A percentile compares a stretch with the other conserved stretches of the same genome.
Evolutionary conservation across 2,888 invertebrate genomes (phyloP).

Genomic region (Drosophila sordidapex): DNA sequence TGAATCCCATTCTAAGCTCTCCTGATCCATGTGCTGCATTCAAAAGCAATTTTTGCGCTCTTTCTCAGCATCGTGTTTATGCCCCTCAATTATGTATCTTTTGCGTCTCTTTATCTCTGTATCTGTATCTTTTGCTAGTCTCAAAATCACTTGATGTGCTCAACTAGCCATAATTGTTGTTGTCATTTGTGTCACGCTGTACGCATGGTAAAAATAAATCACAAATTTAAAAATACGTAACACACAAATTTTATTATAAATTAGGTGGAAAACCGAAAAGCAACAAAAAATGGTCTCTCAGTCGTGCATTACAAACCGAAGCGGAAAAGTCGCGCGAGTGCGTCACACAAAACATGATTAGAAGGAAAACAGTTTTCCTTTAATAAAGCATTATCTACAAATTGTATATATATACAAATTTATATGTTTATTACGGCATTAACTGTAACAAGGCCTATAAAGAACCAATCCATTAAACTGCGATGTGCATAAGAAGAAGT

Average conservation of each 20-base stretch:
- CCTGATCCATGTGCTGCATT: neutral
- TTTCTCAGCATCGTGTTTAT: neutral
- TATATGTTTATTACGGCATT: constrained; percentile 39
- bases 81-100: constrained; percentile 5
- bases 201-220: constrained; percentile 75
- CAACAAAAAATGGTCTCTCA: constrained; percentile 20
- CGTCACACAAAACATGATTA: constrained; percentile 17
- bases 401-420: neutral
- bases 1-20: neutral
- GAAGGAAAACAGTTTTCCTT: constrained; percentile 7
- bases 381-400: constrained; percentile 30
- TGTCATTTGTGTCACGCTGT: constrained; percentile 53
- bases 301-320: constrained; percentile 38
- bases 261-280: constrained; percentile 36
- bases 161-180: constrained; percentile 33
- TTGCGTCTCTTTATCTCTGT: neutral
- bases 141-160: constrained; percentile 23
- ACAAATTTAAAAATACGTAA: constrained; percentile 69
- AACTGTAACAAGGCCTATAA: constrained; percentile 28
- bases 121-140: constrained; percentile 5
- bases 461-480: constrained; percentile 27
- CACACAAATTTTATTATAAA: constrained; percentile 64
- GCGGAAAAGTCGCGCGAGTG: constrained; percentile 14
- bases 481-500: neutral
- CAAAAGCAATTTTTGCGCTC: neutral